These are phyloP conservation scores for Tinea semifulvella DNA, from an alignment of 2,888 invertebrate genomes.

Conservation along the genomic window DNA sequence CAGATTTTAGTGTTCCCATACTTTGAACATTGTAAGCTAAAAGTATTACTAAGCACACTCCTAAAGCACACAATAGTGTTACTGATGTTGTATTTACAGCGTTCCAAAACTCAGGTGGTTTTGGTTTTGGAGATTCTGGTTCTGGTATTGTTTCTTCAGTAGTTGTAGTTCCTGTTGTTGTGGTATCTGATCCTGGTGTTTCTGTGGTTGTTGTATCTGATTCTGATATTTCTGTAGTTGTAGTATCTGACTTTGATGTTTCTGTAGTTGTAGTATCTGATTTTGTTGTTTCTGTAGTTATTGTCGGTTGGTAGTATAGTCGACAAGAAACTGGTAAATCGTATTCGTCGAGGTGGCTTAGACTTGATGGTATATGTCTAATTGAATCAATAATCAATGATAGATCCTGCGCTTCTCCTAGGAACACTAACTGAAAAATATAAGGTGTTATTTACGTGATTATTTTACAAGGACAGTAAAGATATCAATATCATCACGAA, in stretches of 20 bases:
- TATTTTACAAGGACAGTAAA: no score
- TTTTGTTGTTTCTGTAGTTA: neutral
- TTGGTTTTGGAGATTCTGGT: neutral
- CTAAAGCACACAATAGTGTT: neutral
- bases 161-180: neutral
- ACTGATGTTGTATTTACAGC: conserved; percentile 4
- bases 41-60: neutral
- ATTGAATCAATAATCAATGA: conserved; percentile 8
- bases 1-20: neutral
- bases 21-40: neutral
- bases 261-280: neutral
- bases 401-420: neutral
- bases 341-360: neutral
- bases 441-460: no score
- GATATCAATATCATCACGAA: no score
- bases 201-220: neutral
- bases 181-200: neutral
- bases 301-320: neutral
- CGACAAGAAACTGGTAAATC: neutral
- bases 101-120: conserved; percentile 1
- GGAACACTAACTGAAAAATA: conserved; percentile 4
- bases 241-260: neutral
- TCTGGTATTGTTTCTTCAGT: neutral
- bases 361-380: neutral
- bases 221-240: neutral